A percentile compares a stretch with the other conserved stretches of the same genome.
Conservation (phyloP, 2,888 invertebrate species). For the Nineta flava region DNA sequence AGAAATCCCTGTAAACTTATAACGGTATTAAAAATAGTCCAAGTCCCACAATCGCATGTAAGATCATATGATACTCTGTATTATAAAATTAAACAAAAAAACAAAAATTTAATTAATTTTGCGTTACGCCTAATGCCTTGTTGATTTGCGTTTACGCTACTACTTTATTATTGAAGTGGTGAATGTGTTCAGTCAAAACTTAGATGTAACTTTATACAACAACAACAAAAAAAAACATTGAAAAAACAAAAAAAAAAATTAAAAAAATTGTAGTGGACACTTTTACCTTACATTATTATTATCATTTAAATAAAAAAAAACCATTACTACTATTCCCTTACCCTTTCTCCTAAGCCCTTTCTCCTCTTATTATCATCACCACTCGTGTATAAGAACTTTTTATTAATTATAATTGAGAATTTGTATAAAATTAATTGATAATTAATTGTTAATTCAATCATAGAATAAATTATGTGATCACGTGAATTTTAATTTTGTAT, state of each 20-base stretch:
- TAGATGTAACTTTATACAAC: slow-evolving; percentile 9
- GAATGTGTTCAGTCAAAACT: slow-evolving; percentile 18
- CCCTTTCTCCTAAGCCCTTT: background rate
- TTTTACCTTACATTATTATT: background rate
- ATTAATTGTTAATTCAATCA: background rate
- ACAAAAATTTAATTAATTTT: no score
- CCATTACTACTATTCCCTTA: no score
- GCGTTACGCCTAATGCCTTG: background rate
- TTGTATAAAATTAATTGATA: background rate
- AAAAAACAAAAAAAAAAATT: background rate
- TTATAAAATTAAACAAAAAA: no score
- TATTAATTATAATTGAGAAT: background rate
- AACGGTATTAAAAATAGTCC: no score
- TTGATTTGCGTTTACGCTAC: background rate
- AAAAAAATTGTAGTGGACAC: slow-evolving; percentile 7
- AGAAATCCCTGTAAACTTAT: no score
- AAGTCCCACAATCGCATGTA: no score
- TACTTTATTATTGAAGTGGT: slow-evolving; percentile 14
- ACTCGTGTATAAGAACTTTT: background rate
- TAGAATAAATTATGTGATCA: background rate
- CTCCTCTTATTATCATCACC: background rate
- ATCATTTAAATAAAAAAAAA: background rate
- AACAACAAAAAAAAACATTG: background rate
- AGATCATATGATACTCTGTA: no score
- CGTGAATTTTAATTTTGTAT: background rate